Percentiles rank a stretch among this genome's conserved stretches.
Evolutionary conservation across 2,113 vertebrate species (phyloP).

Genomic region (Gymnocephalus cernua): DNA sequence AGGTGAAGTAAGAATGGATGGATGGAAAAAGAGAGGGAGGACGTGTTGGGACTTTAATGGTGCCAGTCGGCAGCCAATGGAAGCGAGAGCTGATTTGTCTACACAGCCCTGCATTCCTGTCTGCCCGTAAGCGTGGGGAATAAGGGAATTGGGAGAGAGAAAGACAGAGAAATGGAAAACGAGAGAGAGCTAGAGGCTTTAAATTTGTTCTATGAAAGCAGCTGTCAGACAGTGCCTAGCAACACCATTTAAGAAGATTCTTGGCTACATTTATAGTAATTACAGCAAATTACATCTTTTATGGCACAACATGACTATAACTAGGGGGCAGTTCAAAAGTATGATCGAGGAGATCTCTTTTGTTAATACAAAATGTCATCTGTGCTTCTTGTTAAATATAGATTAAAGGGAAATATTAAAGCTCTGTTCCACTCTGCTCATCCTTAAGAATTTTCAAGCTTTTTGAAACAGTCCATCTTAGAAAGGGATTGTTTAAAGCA

Average conservation of each 20-base stretch:
- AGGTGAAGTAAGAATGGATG: slow-evolving; percentile 20
- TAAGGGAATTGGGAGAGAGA: slow-evolving; percentile 59
- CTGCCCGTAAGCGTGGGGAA: slow-evolving; percentile 59
- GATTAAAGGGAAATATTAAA: slow-evolving; percentile 50
- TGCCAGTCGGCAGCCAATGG: slow-evolving; percentile 57
- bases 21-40: slow-evolving; percentile 36
- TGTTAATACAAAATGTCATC: slow-evolving; percentile 36
- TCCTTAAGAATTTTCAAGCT: background rate
- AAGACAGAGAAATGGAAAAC: slow-evolving; percentile 31
- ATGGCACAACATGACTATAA: slow-evolving; percentile 43
- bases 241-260: slow-evolving; percentile 69
- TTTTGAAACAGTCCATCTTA: slow-evolving; percentile 12
- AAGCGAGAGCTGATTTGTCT: slow-evolving; percentile 75
- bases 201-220: slow-evolving; percentile 69
- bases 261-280: slow-evolving; percentile 64
- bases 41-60: slow-evolving; percentile 68
- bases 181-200: slow-evolving; percentile 52
- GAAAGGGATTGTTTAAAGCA: background rate
- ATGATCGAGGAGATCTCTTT: slow-evolving; percentile 34
- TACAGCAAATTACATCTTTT: slow-evolving; percentile 60
- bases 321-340: slow-evolving; percentile 36
- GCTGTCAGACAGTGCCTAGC: slow-evolving; percentile 61
- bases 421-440: background rate
- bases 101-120: slow-evolving; percentile 64
- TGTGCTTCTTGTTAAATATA: slow-evolving; percentile 24